phyloP scores from a whole-genome alignment of 1,140 invertebrate genomes.

The Formica exsecta region DNA sequence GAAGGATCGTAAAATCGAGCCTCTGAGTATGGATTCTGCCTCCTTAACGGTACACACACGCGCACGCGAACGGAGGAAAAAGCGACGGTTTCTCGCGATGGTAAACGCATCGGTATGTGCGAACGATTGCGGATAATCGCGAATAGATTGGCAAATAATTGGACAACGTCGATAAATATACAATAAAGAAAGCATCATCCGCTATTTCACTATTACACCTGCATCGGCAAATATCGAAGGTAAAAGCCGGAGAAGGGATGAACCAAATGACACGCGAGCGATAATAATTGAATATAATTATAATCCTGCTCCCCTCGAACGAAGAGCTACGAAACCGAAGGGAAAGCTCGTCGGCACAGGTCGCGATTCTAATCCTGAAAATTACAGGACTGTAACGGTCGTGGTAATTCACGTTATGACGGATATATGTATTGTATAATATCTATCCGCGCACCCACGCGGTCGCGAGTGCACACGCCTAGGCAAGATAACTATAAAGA shows the following conservation, averaged over 20 bases:
- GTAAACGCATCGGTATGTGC: not conserved
- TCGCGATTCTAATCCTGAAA: slow-evolving; percentile 45
- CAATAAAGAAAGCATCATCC: not conserved
- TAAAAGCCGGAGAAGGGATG: not conserved
- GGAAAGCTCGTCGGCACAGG: not conserved
- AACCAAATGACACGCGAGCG: not conserved
- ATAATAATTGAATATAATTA: slow-evolving; percentile 51
- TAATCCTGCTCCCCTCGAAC: too few species aligned
- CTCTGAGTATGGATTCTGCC: not conserved
- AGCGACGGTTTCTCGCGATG: not conserved
- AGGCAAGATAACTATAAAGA: slow-evolving; percentile 65
- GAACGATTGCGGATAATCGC: slow-evolving; percentile 6
- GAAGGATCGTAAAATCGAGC: slow-evolving; percentile 57
- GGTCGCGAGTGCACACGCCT: not conserved
- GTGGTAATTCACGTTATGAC: not conserved
- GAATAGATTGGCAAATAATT: not conserved
- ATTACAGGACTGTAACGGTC: slow-evolving; percentile 40
- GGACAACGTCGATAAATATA: not conserved
- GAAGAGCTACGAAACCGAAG: not conserved
- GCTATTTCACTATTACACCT: not conserved
- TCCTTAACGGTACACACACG: slow-evolving; percentile 10
- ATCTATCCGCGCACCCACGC: slow-evolving; percentile 4
- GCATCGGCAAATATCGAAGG: not conserved
- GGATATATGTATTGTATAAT: not conserved
- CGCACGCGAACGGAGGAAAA: not conserved